Percentiles rank a stretch among this genome's conserved stretches.
Conservation (phyloP, 2,888 invertebrate genomes). For the Helobdella robusta region DNA sequence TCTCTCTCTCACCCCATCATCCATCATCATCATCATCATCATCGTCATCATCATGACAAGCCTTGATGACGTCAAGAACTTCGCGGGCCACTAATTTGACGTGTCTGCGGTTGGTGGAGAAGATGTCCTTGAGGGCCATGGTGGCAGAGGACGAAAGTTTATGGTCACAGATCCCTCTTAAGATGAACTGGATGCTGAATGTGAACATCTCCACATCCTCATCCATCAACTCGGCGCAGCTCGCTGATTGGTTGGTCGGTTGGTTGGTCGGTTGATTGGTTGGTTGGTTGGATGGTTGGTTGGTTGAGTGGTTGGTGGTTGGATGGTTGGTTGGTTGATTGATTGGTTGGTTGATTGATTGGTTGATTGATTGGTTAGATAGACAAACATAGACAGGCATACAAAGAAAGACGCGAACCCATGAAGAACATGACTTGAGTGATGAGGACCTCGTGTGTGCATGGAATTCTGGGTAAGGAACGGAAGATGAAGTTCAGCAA, state of each 20-base stretch:
- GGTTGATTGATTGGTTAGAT: slow-evolving; percentile 22
- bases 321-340: too few relatives aligned
- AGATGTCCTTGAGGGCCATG: slow-evolving; percentile 76
- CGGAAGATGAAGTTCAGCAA: slow-evolving; percentile 57
- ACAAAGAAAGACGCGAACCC: slow-evolving; percentile 50
- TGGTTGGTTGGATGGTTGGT: too few relatives aligned
- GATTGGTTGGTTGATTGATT: too few relatives aligned
- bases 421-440: slow-evolving; percentile 68
- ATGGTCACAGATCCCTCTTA: slow-evolving; percentile 58
- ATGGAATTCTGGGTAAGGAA: slow-evolving; percentile 59
- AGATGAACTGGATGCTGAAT: slow-evolving; percentile 61
- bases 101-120: slow-evolving; percentile 59
- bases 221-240: slow-evolving; percentile 76
- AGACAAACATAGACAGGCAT: background rate
- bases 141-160: slow-evolving; percentile 70
- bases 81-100: slow-evolving; percentile 68
- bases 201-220: slow-evolving; percentile 62
- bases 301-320: too few relatives aligned
- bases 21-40: too few relatives aligned
- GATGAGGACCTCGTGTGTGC: slow-evolving; percentile 58
- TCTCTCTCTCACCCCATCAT: too few relatives aligned
- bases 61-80: slow-evolving; percentile 61
- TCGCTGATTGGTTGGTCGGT: too few relatives aligned
- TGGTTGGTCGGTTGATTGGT: too few relatives aligned
- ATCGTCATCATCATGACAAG: slow-evolving; percentile 26